Base-by-base conservation (phyloP, 2,888 invertebrate genomes). In the Sturmia bella region DNA sequence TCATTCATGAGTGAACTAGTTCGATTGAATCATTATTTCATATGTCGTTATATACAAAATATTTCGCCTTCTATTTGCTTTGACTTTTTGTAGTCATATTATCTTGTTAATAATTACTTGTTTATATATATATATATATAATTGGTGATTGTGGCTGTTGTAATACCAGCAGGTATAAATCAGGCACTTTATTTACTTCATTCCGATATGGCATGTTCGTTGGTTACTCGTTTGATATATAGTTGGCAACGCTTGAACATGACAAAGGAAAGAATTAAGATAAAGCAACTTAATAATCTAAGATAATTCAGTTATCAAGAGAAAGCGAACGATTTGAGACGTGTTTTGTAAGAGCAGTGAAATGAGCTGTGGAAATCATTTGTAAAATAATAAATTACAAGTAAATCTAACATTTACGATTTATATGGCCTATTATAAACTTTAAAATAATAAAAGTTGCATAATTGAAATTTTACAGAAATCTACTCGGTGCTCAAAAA, bases 291-390 rank as follows among this genome's bases (percentile, higher is more conserved):
- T 39, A 59, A 24, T 45, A 73, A 52, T 32, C 13, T 37, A 66
- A 41, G 9, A 66, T 24, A 64, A 78, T 43, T 85, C 84, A 87
- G 87, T 87, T 85, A 85, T 80, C 83, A 78, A 84, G 85, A 85
- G 85, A 85, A 81, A 83, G 84, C 86, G 86, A 86, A 85, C 85
- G 85, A 85, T 84, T 84, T 83, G 64, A 84, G 84, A 85, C 84
- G 84, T 85, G 83, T 84, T 80, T 2, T 54, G 37, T 17, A 27
- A 17, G 43, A n/a, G 13, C 48, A 7, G 32, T 32, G 9, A 59
- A 79, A 11, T 50, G 37, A 1, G 45, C 45, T 32, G 13, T 27
- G 15, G 12, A 59, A 43, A 59, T 27, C 39, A 48, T 50, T 61
- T 39, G 21, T 27, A 52, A 59, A 56, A 50, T 21, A 68, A 70